Evolutionary conservation across 2,888 invertebrate genomes (phyloP).

Genomic region (Eupithecia dodoneata): DNA sequence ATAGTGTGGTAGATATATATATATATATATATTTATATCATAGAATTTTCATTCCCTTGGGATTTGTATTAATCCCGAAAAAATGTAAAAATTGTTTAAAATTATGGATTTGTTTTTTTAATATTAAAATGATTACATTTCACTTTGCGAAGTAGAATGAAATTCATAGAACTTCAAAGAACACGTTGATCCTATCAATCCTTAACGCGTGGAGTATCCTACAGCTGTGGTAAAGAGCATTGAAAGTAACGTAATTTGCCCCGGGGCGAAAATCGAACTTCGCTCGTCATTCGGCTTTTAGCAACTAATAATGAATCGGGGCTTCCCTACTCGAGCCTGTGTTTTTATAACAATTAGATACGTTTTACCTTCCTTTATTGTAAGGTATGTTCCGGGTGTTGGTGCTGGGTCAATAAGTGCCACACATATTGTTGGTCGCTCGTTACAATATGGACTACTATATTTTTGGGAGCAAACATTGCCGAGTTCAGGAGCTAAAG

Average conservation of each 20-base stretch:
- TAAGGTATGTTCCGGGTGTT: constrained; percentile 65
- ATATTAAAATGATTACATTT: no score
- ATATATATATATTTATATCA: no score
- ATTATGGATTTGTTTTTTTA: no score
- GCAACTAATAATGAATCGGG: background rate
- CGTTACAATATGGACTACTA: constrained; percentile 80
- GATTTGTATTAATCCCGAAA: no score
- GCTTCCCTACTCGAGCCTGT: constrained; percentile 51
- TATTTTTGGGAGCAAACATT: constrained; percentile 63
- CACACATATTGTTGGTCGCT: constrained; percentile 68
- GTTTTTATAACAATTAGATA: constrained; percentile 83
- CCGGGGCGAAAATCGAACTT: background rate
- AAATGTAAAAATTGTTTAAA: no score
- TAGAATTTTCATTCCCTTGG: no score
- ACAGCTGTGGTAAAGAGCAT: background rate
- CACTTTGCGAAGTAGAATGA: no score
- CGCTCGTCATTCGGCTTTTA: background rate
- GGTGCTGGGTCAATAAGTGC: constrained; percentile 67
- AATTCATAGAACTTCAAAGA: background rate
- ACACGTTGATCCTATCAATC: background rate
- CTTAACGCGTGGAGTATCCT: background rate
- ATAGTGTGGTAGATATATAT: no score
- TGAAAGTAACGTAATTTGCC: background rate
- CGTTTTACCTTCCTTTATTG: constrained; percentile 78
- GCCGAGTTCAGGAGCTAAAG: constrained; percentile 63